Percentiles rank a stretch among this genome's conserved stretches.
Evolutionary conservation across 2,113 vertebrate genomes (phyloP).

Genomic region (Mus spicilegus): DNA sequence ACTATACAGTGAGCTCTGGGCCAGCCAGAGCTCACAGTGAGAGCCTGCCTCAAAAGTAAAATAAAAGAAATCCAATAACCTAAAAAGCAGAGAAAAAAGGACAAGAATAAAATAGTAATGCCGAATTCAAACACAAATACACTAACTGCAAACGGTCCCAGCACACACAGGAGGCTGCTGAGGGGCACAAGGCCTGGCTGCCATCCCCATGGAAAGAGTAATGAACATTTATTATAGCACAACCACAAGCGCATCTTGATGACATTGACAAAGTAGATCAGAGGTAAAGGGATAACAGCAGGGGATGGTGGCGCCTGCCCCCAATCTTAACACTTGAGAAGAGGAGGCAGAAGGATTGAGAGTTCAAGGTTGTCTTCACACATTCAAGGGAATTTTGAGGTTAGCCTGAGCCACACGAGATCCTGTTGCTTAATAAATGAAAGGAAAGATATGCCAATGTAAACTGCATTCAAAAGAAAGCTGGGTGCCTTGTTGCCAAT

Average conservation of each 20-base stretch:
- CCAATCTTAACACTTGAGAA: neutral
- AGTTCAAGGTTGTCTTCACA: neutral
- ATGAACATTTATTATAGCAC: neutral
- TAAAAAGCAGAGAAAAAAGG: constrained; percentile 1
- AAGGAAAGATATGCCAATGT: neutral
- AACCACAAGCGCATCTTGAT: neutral
- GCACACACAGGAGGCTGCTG: neutral
- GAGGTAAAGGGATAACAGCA: neutral
- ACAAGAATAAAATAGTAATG: neutral
- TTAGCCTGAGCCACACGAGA: too few relatives aligned
- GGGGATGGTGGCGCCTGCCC: too few relatives aligned
- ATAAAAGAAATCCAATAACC: neutral
- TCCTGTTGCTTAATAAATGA: neutral
- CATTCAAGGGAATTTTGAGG: neutral
- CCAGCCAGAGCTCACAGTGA: neutral
- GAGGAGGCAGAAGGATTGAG: neutral
- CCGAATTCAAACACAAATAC: constrained; percentile 4
- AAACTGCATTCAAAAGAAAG: neutral
- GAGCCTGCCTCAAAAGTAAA: neutral
- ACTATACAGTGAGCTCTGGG: neutral
- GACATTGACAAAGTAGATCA: neutral
- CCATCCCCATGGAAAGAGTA: neutral
- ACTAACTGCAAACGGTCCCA: neutral
- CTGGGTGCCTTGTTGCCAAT: neutral
- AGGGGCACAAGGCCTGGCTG: neutral